A percentile compares a stretch with the other conserved stretches of the same genome.
Evolutionary conservation across 2,113 vertebrate species (phyloP).

Genomic region (Chaenogobius annularis): DNA sequence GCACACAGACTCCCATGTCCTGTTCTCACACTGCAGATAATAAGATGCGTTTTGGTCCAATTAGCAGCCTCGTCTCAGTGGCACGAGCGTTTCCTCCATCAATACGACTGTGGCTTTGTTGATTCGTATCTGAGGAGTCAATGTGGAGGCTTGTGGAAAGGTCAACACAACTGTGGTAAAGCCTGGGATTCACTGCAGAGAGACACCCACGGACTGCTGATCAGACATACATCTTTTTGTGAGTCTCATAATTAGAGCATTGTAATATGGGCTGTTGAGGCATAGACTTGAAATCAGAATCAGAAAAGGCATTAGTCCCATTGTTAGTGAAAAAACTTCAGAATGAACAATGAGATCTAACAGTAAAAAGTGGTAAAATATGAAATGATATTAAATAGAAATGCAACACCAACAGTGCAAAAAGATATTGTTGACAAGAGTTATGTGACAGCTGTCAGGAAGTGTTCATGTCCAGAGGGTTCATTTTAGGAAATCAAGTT

Average conservation of each 20-base stretch:
- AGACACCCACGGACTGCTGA: background rate
- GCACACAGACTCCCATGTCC: background rate
- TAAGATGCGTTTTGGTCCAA: slow-evolving; percentile 26
- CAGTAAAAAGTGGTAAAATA: too few relatives aligned
- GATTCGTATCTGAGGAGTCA: background rate
- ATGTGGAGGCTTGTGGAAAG: slow-evolving; percentile 22
- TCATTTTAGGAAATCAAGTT: too few relatives aligned
- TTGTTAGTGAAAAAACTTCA: too few relatives aligned
- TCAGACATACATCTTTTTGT: background rate
- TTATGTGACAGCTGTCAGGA: too few relatives aligned
- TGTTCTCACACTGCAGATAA: background rate
- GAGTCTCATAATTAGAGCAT: background rate
- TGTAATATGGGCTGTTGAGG: background rate
- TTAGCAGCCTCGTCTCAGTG: slow-evolving; percentile 38
- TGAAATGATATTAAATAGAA: too few relatives aligned
- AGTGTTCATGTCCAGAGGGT: too few relatives aligned
- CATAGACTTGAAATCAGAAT: background rate
- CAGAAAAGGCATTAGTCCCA: background rate
- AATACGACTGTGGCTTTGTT: slow-evolving; percentile 5
- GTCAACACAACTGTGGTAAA: slow-evolving; percentile 13
- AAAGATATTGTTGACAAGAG: too few relatives aligned
- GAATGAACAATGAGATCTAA: too few relatives aligned
- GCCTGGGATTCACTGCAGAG: slow-evolving; percentile 5
- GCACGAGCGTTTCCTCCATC: slow-evolving; percentile 28
- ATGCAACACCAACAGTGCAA: too few relatives aligned